Evolutionary conservation across 1,140 invertebrate species (phyloP).

Genomic region (Ceratina australensis): DNA sequence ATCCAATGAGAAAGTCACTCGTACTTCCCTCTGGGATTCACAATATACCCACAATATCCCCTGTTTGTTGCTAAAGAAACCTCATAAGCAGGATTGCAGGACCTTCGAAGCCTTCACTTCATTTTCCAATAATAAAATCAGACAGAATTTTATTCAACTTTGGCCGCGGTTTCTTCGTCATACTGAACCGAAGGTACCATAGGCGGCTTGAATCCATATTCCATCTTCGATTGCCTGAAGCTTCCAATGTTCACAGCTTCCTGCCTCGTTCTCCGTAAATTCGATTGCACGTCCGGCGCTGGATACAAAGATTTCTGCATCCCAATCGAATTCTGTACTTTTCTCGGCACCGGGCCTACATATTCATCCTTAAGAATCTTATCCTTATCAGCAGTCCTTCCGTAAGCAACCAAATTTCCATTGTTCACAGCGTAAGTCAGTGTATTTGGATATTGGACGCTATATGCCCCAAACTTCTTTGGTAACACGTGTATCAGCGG

Average conservation of each 20-base stretch:
- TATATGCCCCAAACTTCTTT: slow-evolving; percentile 38
- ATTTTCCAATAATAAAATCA: not conserved
- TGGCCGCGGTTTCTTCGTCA: slow-evolving; percentile 81
- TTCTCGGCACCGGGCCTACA: slow-evolving; percentile 76
- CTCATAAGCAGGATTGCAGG: not conserved
- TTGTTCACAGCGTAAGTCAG: not conserved
- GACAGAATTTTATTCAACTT: slow-evolving; percentile 65
- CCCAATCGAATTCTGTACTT: slow-evolving; percentile 2
- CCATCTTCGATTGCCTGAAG: slow-evolving; percentile 85
- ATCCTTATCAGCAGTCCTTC: slow-evolving; percentile 40
- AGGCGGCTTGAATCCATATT: slow-evolving; percentile 90
- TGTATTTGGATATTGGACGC: slow-evolving; percentile 16
- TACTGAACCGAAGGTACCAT: slow-evolving; percentile 89
- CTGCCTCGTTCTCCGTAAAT: slow-evolving; percentile 66
- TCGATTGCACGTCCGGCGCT: slow-evolving; percentile 32
- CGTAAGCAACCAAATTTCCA: slow-evolving; percentile 2
- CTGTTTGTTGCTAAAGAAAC: slow-evolving; percentile 5
- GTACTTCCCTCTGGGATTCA: not conserved
- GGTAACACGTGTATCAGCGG: slow-evolving; percentile 9
- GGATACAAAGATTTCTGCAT: slow-evolving; percentile 40
- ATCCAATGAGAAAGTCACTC: not conserved
- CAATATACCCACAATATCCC: slow-evolving; percentile 1
- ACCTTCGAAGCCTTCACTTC: not conserved
- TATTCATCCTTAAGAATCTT: slow-evolving; percentile 67
- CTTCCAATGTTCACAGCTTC: slow-evolving; percentile 78